Base-by-base conservation (phyloP, 2,113 vertebrate genomes). In the Erythrolamprus reginae region DNA sequence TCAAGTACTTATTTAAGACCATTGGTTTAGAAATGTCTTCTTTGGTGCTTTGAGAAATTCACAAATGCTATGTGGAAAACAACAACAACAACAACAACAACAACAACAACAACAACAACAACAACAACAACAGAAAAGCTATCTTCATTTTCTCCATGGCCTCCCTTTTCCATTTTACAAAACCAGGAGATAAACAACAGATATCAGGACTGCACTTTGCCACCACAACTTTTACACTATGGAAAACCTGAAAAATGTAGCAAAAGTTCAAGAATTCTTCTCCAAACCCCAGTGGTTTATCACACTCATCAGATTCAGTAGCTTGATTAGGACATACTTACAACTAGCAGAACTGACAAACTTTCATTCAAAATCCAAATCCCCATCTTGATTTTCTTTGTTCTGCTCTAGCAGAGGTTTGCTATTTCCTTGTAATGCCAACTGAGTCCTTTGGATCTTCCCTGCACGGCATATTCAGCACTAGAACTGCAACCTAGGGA, bases 361-460 rank as follows among this genome's bases (percentile, higher is more conserved):
- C 94, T 96, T 93, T 98, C 97, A 89, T 95, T 97, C 94, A 97
- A 95, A 94, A 97, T 92, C 97, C 97, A 97, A 92, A 92, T 96
- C 87, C 89, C 90, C 96, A 97, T 97, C 77, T 58, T 93, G 95
- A 92, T 24, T 87, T 86, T 6, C 61, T 93, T 90, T 94, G 55
- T 58, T 77, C 87, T 93, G 10, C 38, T 84, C 52, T 55, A 88
- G 90, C 56, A 92, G 92, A 77, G 91, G 90, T 82, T 94, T 84
- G 86, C 70, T 95, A 50, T 89, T 95, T 94, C 89, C 70, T 86
- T 93, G 88, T 92, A 93, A 47, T 83, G 89, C 90, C 94, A 91
- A 89, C 88, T 70, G 89, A 92, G 88, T 93, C 94, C 38, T 91
- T 86, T 0, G 17, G 84, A 89, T 97, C 95, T 93, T 4, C 92